Conservation (phyloP, 2,797 vertebrate species). For the Sus cebifrons region DNA sequence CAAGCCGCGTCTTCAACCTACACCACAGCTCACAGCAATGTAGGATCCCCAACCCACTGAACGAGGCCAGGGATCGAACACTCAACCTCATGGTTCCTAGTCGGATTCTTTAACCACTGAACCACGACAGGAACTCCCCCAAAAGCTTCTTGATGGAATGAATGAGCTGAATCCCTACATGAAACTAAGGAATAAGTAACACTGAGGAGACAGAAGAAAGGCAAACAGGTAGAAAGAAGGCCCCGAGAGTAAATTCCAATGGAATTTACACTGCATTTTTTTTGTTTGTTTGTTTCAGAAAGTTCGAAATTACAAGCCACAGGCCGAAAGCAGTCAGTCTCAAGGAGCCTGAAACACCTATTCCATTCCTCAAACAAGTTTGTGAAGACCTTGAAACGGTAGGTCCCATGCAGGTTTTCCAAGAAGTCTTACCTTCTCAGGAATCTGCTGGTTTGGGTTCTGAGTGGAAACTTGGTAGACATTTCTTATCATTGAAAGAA, state of each 20-base stretch:
- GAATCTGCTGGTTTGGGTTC: constrained; percentile 57
- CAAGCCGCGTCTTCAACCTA: no score
- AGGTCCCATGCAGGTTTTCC: constrained; percentile 76
- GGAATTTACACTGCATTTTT: constrained; percentile 45
- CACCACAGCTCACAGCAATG: no score
- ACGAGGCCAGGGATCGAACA: no score
- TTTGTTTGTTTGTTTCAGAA: constrained; percentile 90
- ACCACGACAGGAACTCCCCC: no score
- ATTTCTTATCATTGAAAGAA: constrained; percentile 67
- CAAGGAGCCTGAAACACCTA: constrained; percentile 97
- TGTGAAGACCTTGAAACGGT: constrained; percentile 98
- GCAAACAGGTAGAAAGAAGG: neutral
- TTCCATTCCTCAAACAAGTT: constrained; percentile 99
- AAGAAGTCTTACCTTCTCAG: constrained; percentile 66
- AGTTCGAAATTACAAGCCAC: constrained; percentile 95
- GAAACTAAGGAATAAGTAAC: neutral
- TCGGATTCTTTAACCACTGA: no score
- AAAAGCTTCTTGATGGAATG: constrained; percentile 29
- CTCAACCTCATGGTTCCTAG: no score
- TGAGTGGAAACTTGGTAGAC: constrained; percentile 19
- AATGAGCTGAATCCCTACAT: constrained; percentile 28
- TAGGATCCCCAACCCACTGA: no score
- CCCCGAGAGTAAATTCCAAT: neutral
- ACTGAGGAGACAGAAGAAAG: neutral
- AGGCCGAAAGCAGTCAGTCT: constrained; percentile 98